phyloP scores from a whole-genome alignment of 2,113 vertebrate species.

The Lepisosteus osseus region DNA sequence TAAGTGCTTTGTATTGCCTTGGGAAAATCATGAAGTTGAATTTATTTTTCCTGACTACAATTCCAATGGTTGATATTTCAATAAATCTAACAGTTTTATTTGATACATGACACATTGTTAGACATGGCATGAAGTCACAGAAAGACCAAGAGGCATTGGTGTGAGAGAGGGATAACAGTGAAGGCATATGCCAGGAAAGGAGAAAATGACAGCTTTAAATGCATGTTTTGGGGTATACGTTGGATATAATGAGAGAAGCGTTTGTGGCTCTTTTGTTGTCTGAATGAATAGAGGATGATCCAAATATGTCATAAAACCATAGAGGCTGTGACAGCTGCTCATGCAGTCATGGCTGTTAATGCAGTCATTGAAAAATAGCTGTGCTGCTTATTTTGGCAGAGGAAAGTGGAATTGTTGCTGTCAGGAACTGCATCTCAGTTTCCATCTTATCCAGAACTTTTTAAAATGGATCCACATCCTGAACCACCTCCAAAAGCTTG shows the following conservation, averaged over 20 bases:
- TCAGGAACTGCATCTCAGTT: background rate
- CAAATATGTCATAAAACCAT: background rate
- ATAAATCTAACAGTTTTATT: background rate
- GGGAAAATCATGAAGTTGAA: background rate
- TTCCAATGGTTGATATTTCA: background rate
- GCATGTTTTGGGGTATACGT: background rate
- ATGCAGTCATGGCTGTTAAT: background rate
- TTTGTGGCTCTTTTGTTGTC: background rate
- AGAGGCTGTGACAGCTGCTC: background rate
- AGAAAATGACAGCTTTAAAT: background rate
- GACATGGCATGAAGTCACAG: background rate
- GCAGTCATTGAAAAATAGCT: background rate
- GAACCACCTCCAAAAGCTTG: background rate
- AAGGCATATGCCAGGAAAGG: background rate
- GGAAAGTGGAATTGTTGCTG: background rate
- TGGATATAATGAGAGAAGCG: background rate
- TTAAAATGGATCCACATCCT: background rate
- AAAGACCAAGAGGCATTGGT: background rate
- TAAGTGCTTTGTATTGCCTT: background rate
- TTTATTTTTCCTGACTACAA: background rate
- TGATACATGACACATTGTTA: slow-evolving; percentile 2
- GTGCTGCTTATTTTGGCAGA: slow-evolving; percentile 3
- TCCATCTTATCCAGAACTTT: background rate
- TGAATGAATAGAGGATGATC: background rate
- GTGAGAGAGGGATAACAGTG: background rate